Conservation (phyloP, 1,140 invertebrate species). For the Sipha flava region DNA sequence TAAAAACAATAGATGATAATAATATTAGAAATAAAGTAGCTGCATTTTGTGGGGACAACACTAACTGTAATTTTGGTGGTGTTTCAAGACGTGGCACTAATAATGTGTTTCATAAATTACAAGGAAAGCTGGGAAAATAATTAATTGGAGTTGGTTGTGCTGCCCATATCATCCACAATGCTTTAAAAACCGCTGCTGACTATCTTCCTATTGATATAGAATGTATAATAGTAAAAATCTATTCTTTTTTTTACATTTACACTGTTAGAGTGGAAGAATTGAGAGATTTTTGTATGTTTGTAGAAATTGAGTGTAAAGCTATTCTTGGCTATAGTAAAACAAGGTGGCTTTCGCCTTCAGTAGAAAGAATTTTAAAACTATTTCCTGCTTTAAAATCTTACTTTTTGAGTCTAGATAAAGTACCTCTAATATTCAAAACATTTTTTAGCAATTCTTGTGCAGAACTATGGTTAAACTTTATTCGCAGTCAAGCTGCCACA, state of each 20-base stretch:
- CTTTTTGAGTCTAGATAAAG: not conserved
- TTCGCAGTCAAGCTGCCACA: not conserved
- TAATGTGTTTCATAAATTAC: not conserved
- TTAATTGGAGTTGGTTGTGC: conserved; percentile 36
- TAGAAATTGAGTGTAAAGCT: not conserved
- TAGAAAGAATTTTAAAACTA: conserved; percentile 34
- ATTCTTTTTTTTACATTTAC: conserved; percentile 41
- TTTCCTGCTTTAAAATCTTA: not conserved
- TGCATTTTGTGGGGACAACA: not conserved
- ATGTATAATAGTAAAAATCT: conserved; percentile 40
- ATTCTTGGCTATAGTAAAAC: not conserved
- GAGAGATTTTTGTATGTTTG: conserved; percentile 39
- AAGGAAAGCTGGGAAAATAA: not conserved
- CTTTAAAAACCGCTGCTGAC: conserved; percentile 35
- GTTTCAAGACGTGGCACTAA: not conserved
- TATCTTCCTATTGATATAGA: conserved; percentile 39
- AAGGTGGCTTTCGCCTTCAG: conserved; percentile 1
- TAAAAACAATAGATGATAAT: too few relatives aligned
- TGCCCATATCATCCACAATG: conserved; percentile 39
- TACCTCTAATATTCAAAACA: not conserved
- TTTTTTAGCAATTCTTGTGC: not conserved
- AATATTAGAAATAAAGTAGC: not conserved
- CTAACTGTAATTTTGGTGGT: not conserved
- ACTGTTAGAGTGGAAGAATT: conserved; percentile 37
- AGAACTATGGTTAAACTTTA: not conserved